Percentiles rank a stretch among this genome's conserved stretches.
Conservation (phyloP, 2,797 vertebrate species). For the Falco biarmicus region DNA sequence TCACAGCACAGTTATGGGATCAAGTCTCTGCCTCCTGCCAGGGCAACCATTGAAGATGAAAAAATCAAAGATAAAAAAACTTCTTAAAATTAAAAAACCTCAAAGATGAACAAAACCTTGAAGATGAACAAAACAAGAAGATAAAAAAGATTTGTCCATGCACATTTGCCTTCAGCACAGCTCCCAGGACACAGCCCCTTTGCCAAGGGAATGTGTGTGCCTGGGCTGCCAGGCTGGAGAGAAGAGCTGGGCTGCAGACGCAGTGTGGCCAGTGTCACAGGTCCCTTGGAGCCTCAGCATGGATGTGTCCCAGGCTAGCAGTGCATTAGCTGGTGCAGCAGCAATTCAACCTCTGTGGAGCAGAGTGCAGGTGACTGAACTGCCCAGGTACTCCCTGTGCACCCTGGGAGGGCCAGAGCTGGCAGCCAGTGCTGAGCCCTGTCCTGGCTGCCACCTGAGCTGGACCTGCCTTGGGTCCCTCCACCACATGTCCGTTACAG, state of each 20-base stretch:
- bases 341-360: not conserved
- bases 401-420: fast-evolving
- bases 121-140: not conserved
- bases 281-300: not conserved
- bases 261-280: not conserved
- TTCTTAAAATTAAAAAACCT: not conserved
- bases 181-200: not conserved
- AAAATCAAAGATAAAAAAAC: not conserved
- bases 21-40: not conserved
- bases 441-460: not conserved
- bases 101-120: not conserved
- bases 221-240: not conserved
- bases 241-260: not conserved
- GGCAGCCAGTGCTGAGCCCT: not conserved
- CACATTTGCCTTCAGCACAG: not conserved
- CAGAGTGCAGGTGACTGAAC: not conserved
- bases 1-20: not conserved
- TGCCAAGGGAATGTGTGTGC: not conserved
- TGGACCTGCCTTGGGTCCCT: not conserved
- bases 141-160: fast-evolving
- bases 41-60: not conserved
- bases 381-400: fast-evolving
- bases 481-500: not conserved
- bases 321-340: not conserved
- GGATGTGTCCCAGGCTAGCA: fast-evolving